Evolutionary conservation across 2,113 vertebrate species (phyloP), one percentile per base, ranked within the genome.

Genomic region (Collichthys lucidus): DNA sequence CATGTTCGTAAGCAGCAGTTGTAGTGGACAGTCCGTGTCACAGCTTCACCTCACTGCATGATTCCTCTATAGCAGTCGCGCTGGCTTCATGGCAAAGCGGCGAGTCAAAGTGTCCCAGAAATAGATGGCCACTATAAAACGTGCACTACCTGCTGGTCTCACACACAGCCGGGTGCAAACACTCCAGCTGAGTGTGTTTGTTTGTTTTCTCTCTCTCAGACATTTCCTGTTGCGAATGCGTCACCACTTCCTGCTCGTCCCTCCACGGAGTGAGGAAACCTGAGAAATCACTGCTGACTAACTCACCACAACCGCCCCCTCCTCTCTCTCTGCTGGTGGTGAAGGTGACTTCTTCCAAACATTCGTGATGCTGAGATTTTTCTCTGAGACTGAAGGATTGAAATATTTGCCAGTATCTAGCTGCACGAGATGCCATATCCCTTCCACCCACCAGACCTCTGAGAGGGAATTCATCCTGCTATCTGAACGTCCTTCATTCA

Each of bases 181-280:
- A 49, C 68, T 82, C 88, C 66, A 77, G 47, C 82, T 2, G 49
- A 68, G 67, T 11, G 11, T 0, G 19, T 80, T 83, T 89, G 53
- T 86, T 84, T 84, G 59, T 66, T 59, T 87, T 49, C 29, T 72
- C 77, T 70, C 50, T 66, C 57, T 70, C 62, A 60, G 35, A 60
- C 71, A 16, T 52, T 65, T 75, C 77, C 80, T 74, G 74, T 78
- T 35, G 82, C 80, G 75, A 74, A 77, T 79, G 67, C 56, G 44
- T 85, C 79, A 76, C 16, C 7, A 47, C 71, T 74, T 84, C 77
- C 68, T 78, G 29, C 73, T 80, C 11, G 14, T 73, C 17, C 49
- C 46, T 50, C 59, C 61, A 55, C 69, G 31, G n/a, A 55, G 46
- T 4, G 1, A 72, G 2, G 35, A 2, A 77, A 80, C 64, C 79